These are phyloP conservation scores for Nemotelus nigrinus DNA, from an alignment of 2,888 invertebrate species.

Conservation along the genomic window DNA sequence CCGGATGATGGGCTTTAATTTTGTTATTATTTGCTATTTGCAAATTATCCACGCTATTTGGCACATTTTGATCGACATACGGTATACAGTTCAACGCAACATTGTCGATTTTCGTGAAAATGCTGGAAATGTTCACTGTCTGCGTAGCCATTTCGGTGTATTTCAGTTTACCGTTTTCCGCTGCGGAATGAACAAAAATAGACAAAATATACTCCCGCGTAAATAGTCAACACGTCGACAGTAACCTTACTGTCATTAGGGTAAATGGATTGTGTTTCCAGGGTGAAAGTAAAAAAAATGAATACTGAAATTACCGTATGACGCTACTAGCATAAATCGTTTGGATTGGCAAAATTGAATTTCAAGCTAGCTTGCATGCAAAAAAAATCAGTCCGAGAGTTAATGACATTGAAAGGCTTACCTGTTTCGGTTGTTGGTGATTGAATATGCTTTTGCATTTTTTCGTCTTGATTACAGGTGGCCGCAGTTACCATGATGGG, in stretches of 20 bases:
- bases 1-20: slow-evolving; percentile 56
- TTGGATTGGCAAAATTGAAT: too few species aligned
- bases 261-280: too few species aligned
- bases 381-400: too few species aligned
- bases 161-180: slow-evolving; percentile 59
- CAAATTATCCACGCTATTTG: slow-evolving; percentile 57
- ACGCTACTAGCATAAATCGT: too few species aligned
- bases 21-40: slow-evolving; percentile 63
- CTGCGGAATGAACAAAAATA: slow-evolving; percentile 47
- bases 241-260: too few species aligned
- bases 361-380: too few species aligned
- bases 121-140: slow-evolving; percentile 62
- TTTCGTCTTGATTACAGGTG: slow-evolving; percentile 75
- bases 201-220: slow-evolving; percentile 43
- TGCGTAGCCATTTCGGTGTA: slow-evolving; percentile 65
- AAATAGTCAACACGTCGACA: slow-evolving; percentile 25
- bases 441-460: slow-evolving; percentile 71
- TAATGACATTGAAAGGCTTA: slow-evolving; percentile 44
- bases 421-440: slow-evolving; percentile 65
- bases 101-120: slow-evolving; percentile 61
- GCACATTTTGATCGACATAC: slow-evolving; percentile 64
- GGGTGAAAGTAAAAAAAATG: too few species aligned
- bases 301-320: too few species aligned
- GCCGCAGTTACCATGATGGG: slow-evolving; percentile 74
- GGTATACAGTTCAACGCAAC: slow-evolving; percentile 57